Percentiles rank a stretch among this genome's conserved stretches.
Conservation (phyloP, 2,888 invertebrate genomes). For the Tipula lateralis region DNA sequence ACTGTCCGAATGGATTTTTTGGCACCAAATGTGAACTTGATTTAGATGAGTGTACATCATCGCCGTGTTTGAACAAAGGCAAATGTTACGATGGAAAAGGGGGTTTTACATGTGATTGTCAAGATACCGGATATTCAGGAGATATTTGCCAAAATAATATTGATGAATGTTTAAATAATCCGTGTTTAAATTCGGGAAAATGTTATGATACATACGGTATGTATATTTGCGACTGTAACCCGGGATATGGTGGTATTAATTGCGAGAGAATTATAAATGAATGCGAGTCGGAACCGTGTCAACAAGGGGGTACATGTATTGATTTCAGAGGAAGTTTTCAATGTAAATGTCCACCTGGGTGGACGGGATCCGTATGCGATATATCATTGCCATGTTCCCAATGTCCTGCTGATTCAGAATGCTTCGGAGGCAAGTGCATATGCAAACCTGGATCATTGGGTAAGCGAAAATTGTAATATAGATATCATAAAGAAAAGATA, state of each 20-base stretch:
- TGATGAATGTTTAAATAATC: constrained; percentile 70
- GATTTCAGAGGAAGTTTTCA: constrained; percentile 57
- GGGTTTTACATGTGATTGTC: constrained; percentile 73
- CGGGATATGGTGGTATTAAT: constrained; percentile 73
- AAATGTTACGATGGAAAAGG: constrained; percentile 68
- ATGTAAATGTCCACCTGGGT: constrained; percentile 67
- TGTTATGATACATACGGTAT: constrained; percentile 81
- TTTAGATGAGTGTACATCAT: constrained; percentile 67
- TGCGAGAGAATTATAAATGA: constrained; percentile 60
- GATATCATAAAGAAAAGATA: not conserved
- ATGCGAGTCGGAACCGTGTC: constrained; percentile 68
- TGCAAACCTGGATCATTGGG: constrained; percentile 49
- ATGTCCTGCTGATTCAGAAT: constrained; percentile 65
- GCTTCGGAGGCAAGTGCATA: constrained; percentile 53
- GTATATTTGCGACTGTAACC: constrained; percentile 69
- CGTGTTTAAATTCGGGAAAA: constrained; percentile 67
- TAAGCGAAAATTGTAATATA: constrained; percentile 33
- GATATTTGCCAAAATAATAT: constrained; percentile 70
- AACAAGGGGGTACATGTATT: constrained; percentile 68
- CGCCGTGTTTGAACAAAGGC: constrained; percentile 67
- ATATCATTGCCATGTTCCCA: constrained; percentile 45
- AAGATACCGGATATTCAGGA: constrained; percentile 69
- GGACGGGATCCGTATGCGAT: constrained; percentile 46
- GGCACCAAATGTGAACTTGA: constrained; percentile 56
- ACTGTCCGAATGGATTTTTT: constrained; percentile 51